Percentiles rank a stretch among this genome's conserved stretches.
Conservation (phyloP, 2,113 vertebrate genomes). For the Sarotherodon lohbergeri region DNA sequence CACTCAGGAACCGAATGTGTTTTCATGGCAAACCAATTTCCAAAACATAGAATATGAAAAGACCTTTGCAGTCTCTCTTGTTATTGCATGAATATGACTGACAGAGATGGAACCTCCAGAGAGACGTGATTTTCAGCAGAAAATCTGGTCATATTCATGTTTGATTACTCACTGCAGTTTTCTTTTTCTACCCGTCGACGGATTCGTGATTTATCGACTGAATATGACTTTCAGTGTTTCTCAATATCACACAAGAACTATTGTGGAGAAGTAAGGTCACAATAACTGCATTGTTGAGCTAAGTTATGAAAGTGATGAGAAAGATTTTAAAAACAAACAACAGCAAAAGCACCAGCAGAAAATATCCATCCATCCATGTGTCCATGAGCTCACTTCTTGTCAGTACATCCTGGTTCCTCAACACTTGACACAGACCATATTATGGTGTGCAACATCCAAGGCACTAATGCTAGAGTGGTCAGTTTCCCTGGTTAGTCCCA, state of each 20-base stretch:
- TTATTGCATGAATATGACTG: neutral
- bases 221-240: neutral
- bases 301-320: neutral
- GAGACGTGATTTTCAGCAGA: neutral
- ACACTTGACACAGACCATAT: neutral
- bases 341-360: neutral
- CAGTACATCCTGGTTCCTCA: neutral
- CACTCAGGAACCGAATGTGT: constrained; percentile 7
- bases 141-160: neutral
- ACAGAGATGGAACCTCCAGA: neutral
- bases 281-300: neutral
- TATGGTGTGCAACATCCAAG: neutral
- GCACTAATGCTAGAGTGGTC: neutral
- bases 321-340: neutral
- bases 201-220: neutral
- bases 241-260: neutral
- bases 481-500: neutral
- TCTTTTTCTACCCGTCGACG: neutral
- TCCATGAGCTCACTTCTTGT: fast-evolving
- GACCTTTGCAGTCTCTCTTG: neutral
- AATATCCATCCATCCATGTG: neutral
- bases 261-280: neutral
- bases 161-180: neutral
- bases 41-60: constrained; percentile 16
- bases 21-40: constrained; percentile 35